Conservation (phyloP, 2,888 invertebrate species). For the Lingula anatina region DNA sequence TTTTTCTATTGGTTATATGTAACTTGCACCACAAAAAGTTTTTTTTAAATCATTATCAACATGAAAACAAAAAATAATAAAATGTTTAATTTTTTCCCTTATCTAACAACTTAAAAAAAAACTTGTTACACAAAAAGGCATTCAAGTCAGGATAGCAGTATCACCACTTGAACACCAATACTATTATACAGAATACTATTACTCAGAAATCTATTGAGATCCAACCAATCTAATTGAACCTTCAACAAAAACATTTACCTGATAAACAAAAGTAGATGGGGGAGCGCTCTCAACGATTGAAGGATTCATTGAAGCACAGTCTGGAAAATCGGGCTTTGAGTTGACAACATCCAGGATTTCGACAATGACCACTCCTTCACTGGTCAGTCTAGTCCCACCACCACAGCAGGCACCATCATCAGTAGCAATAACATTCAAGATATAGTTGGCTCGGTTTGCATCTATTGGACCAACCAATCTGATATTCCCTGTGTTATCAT, state of each 20-base stretch:
- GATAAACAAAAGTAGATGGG: constrained; percentile 21
- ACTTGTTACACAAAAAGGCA: neutral
- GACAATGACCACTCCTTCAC: constrained; percentile 90
- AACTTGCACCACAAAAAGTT: no score
- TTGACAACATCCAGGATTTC: constrained; percentile 97
- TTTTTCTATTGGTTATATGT: no score
- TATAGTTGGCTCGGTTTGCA: constrained; percentile 62
- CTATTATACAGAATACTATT: no score
- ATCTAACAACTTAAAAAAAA: neutral
- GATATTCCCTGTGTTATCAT: constrained; percentile 46
- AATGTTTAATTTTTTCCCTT: neutral
- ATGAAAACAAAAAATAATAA: no score
- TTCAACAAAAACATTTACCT: constrained; percentile 24
- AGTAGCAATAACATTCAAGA: constrained; percentile 92
- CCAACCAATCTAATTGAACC: no score
- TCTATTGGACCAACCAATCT: constrained; percentile 31
- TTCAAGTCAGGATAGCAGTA: no score
- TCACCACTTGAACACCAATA: no score
- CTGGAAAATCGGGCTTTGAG: constrained; percentile 92
- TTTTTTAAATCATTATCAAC: no score
- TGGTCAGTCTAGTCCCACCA: constrained; percentile 79
- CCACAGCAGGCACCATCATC: constrained; percentile 97
- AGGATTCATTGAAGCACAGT: constrained; percentile 75
- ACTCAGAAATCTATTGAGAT: no score
- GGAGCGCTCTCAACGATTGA: constrained; percentile 25